Conservation (phyloP, 2,113 vertebrate genomes). For the Notothenia rossii region DNA sequence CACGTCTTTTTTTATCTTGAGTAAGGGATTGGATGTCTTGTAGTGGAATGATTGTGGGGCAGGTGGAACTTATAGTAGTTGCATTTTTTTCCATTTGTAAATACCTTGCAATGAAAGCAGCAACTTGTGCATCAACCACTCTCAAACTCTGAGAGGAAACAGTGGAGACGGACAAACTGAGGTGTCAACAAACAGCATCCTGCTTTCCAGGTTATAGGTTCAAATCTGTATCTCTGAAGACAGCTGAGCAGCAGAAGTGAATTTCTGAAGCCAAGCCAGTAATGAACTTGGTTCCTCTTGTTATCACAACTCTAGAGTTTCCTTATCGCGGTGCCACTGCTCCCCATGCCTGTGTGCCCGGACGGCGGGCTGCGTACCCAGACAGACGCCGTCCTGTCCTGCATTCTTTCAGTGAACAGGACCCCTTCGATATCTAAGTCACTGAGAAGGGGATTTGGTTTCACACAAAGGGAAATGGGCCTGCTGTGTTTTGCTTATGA, state of each 20-base stretch:
- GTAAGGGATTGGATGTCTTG: constrained; percentile 11
- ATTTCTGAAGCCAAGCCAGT: constrained; percentile 62
- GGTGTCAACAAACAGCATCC: not conserved
- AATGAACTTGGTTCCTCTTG: constrained; percentile 72
- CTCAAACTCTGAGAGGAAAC: too few species aligned
- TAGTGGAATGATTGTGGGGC: constrained; percentile 5
- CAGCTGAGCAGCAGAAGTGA: constrained; percentile 24
- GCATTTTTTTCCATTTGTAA: constrained; percentile 24
- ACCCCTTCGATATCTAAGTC: constrained; percentile 71
- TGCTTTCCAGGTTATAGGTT: constrained; percentile 8
- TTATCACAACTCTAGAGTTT: constrained; percentile 82
- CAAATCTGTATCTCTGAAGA: constrained; percentile 4
- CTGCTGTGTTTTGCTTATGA: constrained; percentile 57
- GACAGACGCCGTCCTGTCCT: constrained; percentile 82
- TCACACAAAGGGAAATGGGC: constrained; percentile 64
- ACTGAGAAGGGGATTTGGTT: constrained; percentile 73
- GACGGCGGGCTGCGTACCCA: constrained; percentile 62
- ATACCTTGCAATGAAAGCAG: not conserved
- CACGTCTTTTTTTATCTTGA: constrained; percentile 19
- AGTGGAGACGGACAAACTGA: not conserved
- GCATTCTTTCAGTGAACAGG: constrained; percentile 79
- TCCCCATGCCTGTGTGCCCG: constrained; percentile 61
- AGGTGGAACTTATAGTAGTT: constrained; percentile 24
- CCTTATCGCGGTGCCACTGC: constrained; percentile 75
- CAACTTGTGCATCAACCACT: constrained; percentile 4